Percentiles rank a stretch among this genome's conserved stretches.
These are phyloP conservation scores for Phytoseiulus persimilis DNA, from an alignment of 2,888 invertebrate genomes.

Conservation along the genomic window DNA sequence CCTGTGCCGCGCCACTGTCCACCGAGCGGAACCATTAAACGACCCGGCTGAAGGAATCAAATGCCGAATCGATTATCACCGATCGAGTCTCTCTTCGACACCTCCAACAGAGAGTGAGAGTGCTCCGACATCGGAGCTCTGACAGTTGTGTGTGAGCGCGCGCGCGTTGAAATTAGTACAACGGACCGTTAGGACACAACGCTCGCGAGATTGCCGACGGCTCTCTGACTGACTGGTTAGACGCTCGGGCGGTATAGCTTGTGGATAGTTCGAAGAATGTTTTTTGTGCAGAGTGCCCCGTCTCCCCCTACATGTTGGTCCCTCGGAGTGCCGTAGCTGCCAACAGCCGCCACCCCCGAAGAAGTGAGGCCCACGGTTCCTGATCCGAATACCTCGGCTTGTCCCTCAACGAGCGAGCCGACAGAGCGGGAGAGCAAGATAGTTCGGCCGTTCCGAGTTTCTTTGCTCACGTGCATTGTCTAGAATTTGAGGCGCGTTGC, in stretches of 20 bases:
- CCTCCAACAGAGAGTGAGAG: not conserved
- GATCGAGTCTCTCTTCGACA: not conserved
- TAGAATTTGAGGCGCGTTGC: not conserved
- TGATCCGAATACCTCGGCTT: not conserved
- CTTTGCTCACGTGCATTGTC: constrained; percentile 5
- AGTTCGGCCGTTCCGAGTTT: not conserved
- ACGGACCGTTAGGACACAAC: not conserved
- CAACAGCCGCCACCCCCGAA: not conserved
- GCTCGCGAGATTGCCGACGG: not conserved
- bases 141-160: not conserved
- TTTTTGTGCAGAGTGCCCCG: not conserved
- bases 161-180: not conserved
- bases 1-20: not conserved
- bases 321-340: not conserved
- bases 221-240: not conserved
- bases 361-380: not conserved
- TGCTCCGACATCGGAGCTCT: not conserved
- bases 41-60: not conserved
- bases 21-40: not conserved
- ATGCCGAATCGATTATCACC: not conserved
- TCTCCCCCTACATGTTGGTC: not conserved
- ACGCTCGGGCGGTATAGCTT: not conserved
- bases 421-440: not conserved
- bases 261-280: not conserved
- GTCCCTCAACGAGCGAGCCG: not conserved